These are phyloP conservation scores for Agelas oroides DNA, from an alignment of 37 sponge, comb jelly and placozoan genomes.

Conservation along the genomic window DNA sequence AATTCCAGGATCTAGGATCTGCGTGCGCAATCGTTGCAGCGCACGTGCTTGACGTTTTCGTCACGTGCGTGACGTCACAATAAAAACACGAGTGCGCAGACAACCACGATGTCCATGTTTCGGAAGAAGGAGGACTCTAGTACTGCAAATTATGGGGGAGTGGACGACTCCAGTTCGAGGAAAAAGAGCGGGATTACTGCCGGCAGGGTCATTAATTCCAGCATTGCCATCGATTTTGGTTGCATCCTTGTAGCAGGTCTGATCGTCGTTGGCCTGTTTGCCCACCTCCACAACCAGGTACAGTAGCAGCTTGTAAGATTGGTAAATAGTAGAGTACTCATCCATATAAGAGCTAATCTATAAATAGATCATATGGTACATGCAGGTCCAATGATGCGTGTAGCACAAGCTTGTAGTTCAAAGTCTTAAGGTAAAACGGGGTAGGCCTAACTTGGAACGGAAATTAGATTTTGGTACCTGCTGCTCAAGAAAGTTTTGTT, in stretches of 20 bases:
- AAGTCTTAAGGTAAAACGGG: too few species aligned
- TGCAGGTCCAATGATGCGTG: background rate
- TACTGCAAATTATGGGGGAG: background rate
- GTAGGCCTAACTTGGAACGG: too few species aligned
- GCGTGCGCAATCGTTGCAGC: too few species aligned
- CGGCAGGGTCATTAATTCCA: conserved; percentile 57
- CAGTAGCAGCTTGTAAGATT: background rate
- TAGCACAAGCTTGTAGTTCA: too few species aligned
- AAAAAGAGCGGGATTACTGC: conserved; percentile 20
- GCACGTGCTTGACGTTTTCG: too few species aligned
- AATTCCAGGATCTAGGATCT: too few species aligned
- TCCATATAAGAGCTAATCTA: too few species aligned
- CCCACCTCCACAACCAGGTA: conserved; percentile 2
- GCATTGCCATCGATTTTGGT: conserved; percentile 33
- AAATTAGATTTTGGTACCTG: too few species aligned
- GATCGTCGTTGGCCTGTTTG: conserved; percentile 48
- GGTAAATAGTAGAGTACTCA: background rate
- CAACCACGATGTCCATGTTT: too few species aligned
- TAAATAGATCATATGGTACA: background rate
- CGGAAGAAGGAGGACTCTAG: background rate
- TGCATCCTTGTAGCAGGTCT: conserved; percentile 47
- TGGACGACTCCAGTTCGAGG: background rate
- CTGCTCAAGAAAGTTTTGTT: too few species aligned
- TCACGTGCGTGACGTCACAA: too few species aligned
- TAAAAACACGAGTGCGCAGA: too few species aligned